Evolutionary conservation across 2,888 invertebrate species (phyloP), one percentile per base, ranked within the genome.

Genomic region (Eudemis profundana): DNA sequence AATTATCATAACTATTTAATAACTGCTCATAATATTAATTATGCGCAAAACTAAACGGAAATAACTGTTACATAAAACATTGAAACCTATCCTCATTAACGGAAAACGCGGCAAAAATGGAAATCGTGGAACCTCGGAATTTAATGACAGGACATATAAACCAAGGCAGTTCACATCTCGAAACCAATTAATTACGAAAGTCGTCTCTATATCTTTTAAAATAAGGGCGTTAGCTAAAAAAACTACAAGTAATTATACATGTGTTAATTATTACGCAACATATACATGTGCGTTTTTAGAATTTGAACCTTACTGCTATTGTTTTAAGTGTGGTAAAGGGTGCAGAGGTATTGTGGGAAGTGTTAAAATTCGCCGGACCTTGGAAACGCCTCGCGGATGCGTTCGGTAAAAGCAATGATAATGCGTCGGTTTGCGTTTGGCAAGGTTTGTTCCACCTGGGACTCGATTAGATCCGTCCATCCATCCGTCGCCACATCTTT

Each of bases 381-480:
- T 65, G 65, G 47, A 27, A 40, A 47, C 57, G 59, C 59, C 53
- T 64, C 44, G 46, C 53, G 65, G 59, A 65, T 65, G 40, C 60
- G 40, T 40, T 60, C 44, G 33, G 65, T 65, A 59, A 59, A 60
- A 65, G 59, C 49, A 63, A 63, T 65, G 65, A 65, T 65, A 59
- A 46, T 50, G 56, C 50, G 44, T 44, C 53, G 46, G 57, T 33
- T 51, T 44, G 36, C 36, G 44, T 62, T 51, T 46, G 44, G 36
- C 44, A 14, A 17, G 51, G 42, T 64, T 51, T 59, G 7, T 14
- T 64, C 50, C 50, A 64, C 57, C 46, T 42, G 57, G 15, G 40
- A 33, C 59, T 33, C 21, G 50, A 33, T 44, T 19, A 53, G 36
- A 33, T 3, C n/a, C n/a, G n/a, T 12, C 44, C 17, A 42, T 17